These are phyloP conservation scores for Drosophila borborema DNA, from an alignment of 2,888 invertebrate genomes.

Conservation along the genomic window DNA sequence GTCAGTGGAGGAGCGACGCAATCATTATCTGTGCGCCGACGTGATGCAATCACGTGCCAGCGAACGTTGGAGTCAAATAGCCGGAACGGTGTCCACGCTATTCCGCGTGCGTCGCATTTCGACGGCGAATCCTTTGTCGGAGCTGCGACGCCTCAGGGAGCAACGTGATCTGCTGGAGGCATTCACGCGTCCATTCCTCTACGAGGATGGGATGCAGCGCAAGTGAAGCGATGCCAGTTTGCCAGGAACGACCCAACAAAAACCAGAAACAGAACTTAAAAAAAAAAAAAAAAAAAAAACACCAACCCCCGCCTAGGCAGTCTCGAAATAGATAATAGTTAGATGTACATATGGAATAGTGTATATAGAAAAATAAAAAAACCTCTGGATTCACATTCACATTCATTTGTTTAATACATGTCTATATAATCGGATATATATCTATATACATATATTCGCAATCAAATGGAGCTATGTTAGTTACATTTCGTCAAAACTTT, in stretches of 20 bases:
- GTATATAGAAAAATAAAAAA: neutral
- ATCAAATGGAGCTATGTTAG: slow-evolving; percentile 35
- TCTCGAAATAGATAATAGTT: neutral
- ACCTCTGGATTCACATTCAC: slow-evolving; percentile 27
- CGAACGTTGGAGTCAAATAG: slow-evolving; percentile 65
- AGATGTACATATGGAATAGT: neutral
- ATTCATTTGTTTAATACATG: slow-evolving; percentile 2
- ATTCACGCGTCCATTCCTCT: slow-evolving; percentile 65
- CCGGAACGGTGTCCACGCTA: slow-evolving; percentile 58
- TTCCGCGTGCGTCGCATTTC: slow-evolving; percentile 63
- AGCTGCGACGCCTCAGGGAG: slow-evolving; percentile 56
- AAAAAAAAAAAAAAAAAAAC: neutral
- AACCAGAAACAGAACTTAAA: neutral
- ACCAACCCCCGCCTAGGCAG: neutral
- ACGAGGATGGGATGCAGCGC: slow-evolving; percentile 28
- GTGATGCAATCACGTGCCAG: slow-evolving; percentile 46
- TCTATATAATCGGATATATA: neutral
- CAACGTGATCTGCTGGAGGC: slow-evolving; percentile 67
- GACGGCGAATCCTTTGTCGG: slow-evolving; percentile 46
- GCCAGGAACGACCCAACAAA: neutral
- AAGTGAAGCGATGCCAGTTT: slow-evolving; percentile 5
- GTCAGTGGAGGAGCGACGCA: neutral
- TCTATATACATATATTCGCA: slow-evolving; percentile 24
- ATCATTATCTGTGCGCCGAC: slow-evolving; percentile 5
- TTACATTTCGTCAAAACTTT: slow-evolving; percentile 29